phyloP scores from a whole-genome alignment of 1,140 invertebrate species.

The Wasmannia auropunctata region DNA sequence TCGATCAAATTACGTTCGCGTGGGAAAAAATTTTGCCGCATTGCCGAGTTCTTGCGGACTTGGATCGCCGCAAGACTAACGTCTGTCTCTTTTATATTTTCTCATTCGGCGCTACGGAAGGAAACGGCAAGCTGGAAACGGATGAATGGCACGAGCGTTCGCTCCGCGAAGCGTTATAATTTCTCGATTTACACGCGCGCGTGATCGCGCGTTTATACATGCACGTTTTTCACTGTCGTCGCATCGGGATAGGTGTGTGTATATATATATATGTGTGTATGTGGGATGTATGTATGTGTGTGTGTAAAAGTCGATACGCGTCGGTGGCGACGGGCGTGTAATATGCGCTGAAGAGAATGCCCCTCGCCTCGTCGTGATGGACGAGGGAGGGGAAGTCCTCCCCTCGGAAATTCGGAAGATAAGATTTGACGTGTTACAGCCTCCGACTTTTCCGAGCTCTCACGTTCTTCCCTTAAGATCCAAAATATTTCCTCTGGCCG shows the following conservation, averaged over 20 bases:
- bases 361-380: background rate
- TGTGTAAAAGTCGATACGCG: conserved; percentile 53
- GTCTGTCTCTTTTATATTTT: background rate
- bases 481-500: conserved; percentile 66
- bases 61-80: background rate
- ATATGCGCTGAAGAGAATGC: conserved; percentile 40
- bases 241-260: background rate
- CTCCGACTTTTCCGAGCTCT: background rate
- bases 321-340: conserved; percentile 31
- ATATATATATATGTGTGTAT: conserved; percentile 9
- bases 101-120: background rate
- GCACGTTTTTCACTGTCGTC: conserved; percentile 37
- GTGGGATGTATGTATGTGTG: background rate
- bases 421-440: conserved; percentile 16
- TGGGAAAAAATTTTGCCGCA: background rate
- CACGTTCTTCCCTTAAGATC: conserved; percentile 27
- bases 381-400: background rate
- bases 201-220: conserved; percentile 54
- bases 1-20: background rate
- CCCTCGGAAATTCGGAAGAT: conserved; percentile 24
- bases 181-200: conserved; percentile 49
- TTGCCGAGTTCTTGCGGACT: background rate
- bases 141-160: conserved; percentile 30
- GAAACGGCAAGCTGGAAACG: background rate
- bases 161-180: conserved; percentile 51